Evolutionary conservation across 2,797 vertebrate species (phyloP).

Genomic region (Typhlichthys eigenmanni): DNA sequence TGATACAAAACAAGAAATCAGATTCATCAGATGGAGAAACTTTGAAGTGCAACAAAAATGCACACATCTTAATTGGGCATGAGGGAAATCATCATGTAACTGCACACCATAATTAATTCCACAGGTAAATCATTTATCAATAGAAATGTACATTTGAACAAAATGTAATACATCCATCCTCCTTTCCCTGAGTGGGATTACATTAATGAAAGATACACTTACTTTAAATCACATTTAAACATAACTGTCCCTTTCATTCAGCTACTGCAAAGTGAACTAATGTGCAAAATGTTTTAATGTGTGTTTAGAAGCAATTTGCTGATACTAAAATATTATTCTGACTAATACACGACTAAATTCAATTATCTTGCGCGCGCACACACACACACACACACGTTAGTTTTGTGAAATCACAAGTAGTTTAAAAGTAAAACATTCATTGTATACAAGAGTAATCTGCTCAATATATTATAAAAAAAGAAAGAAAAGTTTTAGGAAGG

Average conservation of each 20-base stretch:
- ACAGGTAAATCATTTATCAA: conserved; percentile 18
- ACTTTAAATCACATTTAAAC: conserved; percentile 8
- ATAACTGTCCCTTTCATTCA: conserved; percentile 64
- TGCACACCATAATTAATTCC: conserved; percentile 2
- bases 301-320: not conserved
- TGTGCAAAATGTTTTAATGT: conserved; percentile 44
- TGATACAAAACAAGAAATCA: conserved; percentile 73
- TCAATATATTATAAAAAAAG: conserved; percentile 56
- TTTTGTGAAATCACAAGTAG: conserved; percentile 37
- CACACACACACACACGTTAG: conserved; percentile 49
- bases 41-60: conserved; percentile 71
- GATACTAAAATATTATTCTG: conserved; percentile 19
- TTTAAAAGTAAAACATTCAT: conserved; percentile 63
- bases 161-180: conserved; percentile 27
- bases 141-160: not conserved
- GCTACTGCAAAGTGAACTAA: conserved; percentile 40
- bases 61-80: conserved; percentile 53
- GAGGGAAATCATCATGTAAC: conserved; percentile 2
- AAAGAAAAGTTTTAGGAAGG: conserved; percentile 29
- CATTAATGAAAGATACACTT: conserved; percentile 34
- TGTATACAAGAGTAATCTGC: conserved; percentile 71
- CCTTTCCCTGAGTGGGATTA: conserved; percentile 46
- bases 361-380: conserved; percentile 59
- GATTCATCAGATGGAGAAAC: conserved; percentile 72
- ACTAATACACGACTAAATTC: conserved; percentile 11